Percentiles rank a stretch among this genome's conserved stretches.
Evolutionary conservation across 2,888 invertebrate species (phyloP).

Genomic region (Suillia variegata): DNA sequence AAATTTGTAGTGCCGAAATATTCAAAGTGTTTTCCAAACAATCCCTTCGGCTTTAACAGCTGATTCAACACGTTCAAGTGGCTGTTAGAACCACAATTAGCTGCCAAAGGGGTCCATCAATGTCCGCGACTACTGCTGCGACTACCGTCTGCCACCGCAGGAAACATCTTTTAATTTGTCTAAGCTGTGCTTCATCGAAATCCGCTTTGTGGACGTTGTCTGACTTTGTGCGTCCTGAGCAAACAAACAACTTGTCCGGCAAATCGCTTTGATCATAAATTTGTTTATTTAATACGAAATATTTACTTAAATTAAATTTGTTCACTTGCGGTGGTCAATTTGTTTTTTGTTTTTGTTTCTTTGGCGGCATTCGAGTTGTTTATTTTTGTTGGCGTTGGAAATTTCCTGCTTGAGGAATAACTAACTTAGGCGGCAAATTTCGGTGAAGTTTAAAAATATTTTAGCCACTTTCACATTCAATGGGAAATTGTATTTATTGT

Average conservation of each 20-base stretch:
- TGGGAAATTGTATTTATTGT: no score
- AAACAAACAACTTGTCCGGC: not conserved
- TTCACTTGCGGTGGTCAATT: no score
- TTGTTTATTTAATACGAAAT: conserved; percentile 1
- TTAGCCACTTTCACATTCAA: no score
- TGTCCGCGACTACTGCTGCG: not conserved
- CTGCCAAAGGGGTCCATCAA: not conserved
- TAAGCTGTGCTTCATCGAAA: not conserved
- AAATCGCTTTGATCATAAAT: not conserved
- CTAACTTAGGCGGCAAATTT: no score
- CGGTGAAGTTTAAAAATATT: no score
- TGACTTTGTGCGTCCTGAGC: not conserved
- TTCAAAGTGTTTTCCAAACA: no score
- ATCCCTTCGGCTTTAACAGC: conserved; percentile 12
- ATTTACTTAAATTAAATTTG: conserved; percentile 4
- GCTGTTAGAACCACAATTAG: conserved; percentile 1
- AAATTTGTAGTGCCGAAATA: no score
- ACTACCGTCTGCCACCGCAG: not conserved
- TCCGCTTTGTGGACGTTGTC: not conserved
- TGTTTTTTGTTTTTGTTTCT: not conserved
- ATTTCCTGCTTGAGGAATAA: no score
- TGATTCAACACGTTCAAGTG: conserved; percentile 10
- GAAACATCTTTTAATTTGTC: conserved; percentile 9
- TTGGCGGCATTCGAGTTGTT: no score
- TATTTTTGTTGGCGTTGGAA: no score